These are phyloP conservation scores for Abramis brama DNA, from an alignment of 2,113 vertebrate genomes.

Conservation along the genomic window DNA sequence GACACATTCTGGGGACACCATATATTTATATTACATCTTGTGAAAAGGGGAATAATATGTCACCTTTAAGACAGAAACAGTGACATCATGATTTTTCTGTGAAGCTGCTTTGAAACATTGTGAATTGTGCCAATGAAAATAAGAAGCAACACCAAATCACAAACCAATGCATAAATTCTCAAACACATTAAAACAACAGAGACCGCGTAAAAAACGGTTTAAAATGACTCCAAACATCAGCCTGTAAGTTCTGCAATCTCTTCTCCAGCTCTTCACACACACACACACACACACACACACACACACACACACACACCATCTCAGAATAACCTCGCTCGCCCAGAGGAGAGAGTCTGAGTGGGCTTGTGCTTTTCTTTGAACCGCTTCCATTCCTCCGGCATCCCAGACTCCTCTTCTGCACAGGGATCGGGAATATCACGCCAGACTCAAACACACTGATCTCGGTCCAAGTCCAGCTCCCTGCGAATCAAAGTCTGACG, in stretches of 20 bases:
- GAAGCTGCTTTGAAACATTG: too few relatives aligned
- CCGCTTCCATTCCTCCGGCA: constrained; percentile 38
- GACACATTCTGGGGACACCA: too few relatives aligned
- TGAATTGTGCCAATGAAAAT: too few relatives aligned
- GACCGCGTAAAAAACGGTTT: neutral
- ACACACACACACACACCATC: neutral
- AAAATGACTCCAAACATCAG: neutral
- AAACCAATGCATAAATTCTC: neutral
- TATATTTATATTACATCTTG: too few relatives aligned
- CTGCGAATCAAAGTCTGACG: neutral
- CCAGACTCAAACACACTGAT: constrained; percentile 20
- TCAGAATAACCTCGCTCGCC: neutral
- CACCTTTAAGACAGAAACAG: too few relatives aligned
- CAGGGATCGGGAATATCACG: neutral
- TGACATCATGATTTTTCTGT: too few relatives aligned
- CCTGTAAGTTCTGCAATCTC: too few relatives aligned
- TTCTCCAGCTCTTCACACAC: too few relatives aligned
- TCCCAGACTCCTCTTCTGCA: constrained; percentile 14
- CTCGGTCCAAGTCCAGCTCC: neutral
- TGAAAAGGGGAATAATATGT: too few relatives aligned
- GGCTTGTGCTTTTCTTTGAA: constrained; percentile 33
- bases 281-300: too few relatives aligned
- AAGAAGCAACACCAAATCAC: neutral
- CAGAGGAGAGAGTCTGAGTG: constrained; percentile 33
- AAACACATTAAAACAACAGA: neutral